These are phyloP conservation scores for Macropodus opercularis DNA, from an alignment of 2,797 vertebrate species.

Conservation along the genomic window DNA sequence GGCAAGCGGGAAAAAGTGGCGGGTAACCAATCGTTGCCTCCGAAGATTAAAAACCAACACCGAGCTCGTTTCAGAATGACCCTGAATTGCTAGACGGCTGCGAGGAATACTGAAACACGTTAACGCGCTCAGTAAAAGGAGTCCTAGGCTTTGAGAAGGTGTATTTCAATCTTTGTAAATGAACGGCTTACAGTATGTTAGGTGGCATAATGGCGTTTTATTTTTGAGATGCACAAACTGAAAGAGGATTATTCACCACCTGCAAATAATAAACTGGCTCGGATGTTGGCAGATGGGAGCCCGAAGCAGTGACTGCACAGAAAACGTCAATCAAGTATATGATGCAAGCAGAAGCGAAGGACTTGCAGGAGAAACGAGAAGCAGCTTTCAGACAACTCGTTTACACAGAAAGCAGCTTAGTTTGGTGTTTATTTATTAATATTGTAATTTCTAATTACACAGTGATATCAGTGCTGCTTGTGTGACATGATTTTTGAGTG, in stretches of 20 bases:
- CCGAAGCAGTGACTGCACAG: slow-evolving; percentile 42
- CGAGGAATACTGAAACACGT: slow-evolving; percentile 43
- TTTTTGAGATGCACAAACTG: slow-evolving; percentile 42
- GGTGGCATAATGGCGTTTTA: slow-evolving; percentile 19
- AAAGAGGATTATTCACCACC: slow-evolving; percentile 67
- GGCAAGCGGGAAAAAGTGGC: not conserved
- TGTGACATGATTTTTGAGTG: too few relatives aligned
- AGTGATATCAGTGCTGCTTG: too few relatives aligned
- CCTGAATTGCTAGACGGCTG: slow-evolving; percentile 30
- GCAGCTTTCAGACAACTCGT: slow-evolving; percentile 3
- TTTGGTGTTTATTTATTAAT: slow-evolving; percentile 6
- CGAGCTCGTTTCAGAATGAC: slow-evolving; percentile 27
- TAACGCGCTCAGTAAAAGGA: slow-evolving; percentile 44
- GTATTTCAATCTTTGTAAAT: slow-evolving; percentile 44
- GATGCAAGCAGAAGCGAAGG: slow-evolving; percentile 24
- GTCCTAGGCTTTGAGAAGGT: slow-evolving; percentile 21
- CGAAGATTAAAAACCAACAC: slow-evolving; percentile 13
- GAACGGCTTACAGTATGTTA: slow-evolving; percentile 37
- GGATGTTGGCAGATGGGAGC: slow-evolving; percentile 52
- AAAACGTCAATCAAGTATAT: slow-evolving; percentile 39
- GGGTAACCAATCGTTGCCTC: slow-evolving; percentile 2
- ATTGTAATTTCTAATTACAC: too few relatives aligned
- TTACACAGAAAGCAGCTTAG: not conserved
- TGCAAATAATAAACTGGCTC: slow-evolving; percentile 55
- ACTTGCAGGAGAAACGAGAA: slow-evolving; percentile 9